These are phyloP conservation scores for Hemiscyllium ocellatum DNA, from an alignment of 2,113 vertebrate species.

Conservation along the genomic window DNA sequence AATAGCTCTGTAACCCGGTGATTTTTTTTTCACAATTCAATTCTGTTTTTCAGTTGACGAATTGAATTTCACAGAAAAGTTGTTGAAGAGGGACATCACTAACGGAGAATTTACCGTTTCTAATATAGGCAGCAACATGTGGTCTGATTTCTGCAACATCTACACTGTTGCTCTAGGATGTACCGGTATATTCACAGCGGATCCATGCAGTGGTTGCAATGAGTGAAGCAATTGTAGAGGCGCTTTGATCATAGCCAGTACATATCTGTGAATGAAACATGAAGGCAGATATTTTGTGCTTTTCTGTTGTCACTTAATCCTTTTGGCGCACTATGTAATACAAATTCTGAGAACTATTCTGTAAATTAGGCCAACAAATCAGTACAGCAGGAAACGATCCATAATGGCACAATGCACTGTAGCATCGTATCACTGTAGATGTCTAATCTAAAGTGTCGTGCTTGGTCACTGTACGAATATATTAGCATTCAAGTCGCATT, in stretches of 20 bases:
- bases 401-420: background rate
- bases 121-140: background rate
- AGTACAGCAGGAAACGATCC: background rate
- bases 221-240: too few relatives aligned
- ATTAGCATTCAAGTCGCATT: background rate
- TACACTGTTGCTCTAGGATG: too few relatives aligned
- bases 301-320: background rate
- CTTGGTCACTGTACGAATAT: background rate
- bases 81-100: background rate
- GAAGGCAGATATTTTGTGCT: background rate
- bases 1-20: background rate
- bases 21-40: background rate
- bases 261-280: background rate
- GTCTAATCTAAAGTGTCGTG: background rate
- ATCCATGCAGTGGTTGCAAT: too few relatives aligned
- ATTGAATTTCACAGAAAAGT: background rate
- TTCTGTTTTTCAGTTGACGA: background rate
- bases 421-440: background rate
- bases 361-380: background rate
- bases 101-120: background rate
- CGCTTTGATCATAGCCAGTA: too few relatives aligned
- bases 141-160: too few relatives aligned
- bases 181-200: too few relatives aligned
- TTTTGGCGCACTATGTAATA: background rate
- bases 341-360: background rate